Percentiles rank a stretch among this genome's conserved stretches.
These are phyloP conservation scores for Spermophilus dauricus DNA, from an alignment of 2,113 vertebrate genomes.

Conservation along the genomic window DNA sequence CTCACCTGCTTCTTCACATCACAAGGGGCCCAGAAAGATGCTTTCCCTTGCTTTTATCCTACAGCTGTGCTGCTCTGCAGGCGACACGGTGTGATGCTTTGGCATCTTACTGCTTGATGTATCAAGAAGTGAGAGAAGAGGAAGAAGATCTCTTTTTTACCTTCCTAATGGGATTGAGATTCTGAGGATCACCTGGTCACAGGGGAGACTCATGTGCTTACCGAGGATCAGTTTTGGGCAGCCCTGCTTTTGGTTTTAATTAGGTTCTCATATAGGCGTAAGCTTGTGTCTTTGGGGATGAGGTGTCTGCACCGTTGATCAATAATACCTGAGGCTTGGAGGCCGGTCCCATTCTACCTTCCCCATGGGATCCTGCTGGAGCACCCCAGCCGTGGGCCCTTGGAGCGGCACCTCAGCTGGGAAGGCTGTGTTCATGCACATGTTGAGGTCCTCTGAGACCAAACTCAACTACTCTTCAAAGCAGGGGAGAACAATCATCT, in stretches of 20 bases:
- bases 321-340: neutral
- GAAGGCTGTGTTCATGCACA: neutral
- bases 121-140: neutral
- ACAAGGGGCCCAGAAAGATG: neutral
- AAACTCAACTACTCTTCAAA: constrained; percentile 56
- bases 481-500: constrained; percentile 33
- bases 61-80: neutral
- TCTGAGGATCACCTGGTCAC: neutral
- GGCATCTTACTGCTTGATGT: constrained; percentile 17
- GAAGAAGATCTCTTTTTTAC: neutral
- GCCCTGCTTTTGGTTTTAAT: neutral
- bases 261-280: neutral
- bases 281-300: neutral
- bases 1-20: neutral
- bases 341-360: neutral
- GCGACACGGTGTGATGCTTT: neutral
- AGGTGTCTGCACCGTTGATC: neutral
- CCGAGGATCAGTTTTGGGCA: neutral
- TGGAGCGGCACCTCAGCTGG: neutral
- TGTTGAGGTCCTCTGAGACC: constrained; percentile 56
- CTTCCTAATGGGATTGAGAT: neutral
- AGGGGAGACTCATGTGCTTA: neutral
- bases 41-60: neutral
- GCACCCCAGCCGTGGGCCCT: neutral
- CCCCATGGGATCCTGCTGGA: neutral